Base-by-base conservation (phyloP, 2,113 vertebrate species). In the Parotia lawesii region DNA sequence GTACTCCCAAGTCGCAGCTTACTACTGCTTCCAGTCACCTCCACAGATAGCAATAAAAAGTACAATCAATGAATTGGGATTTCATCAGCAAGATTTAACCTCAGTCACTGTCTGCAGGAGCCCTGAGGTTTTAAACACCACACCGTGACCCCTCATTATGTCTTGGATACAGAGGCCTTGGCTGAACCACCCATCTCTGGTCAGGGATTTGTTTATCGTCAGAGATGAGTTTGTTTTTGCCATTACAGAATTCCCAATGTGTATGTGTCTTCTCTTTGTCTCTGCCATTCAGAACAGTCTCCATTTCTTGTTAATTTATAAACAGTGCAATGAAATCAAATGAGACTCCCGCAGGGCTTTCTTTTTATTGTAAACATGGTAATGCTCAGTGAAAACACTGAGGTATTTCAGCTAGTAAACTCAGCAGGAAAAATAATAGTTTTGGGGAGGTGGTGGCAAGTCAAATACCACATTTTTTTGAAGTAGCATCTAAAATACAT, bases 31-130 rank as follows among this genome's bases (percentile, higher is more conserved):
- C 54, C 71, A 78, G 57, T 66, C 64, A 24, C 76, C 89, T 92
- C 70, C 65, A 83, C 35, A 81, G 65, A 87, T 22, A 84, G 60
- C 58, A 72, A 57, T 75, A 79, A 87, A 82, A 94, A 76, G 53
- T 70, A 31, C 35, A 81, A 85, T 87, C 90, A 81, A 87, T 94
- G 78, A 88, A 86, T 21, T 87, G 82, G 58, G 73, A 90, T 92
- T 96, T 94, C 61, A 95, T 94, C 90, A 91, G 38, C 40, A 84
- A 47, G 62, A 45, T 61, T 91, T 92, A 91, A 92, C 90, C 42
- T 66, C 80, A 78, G 71, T 37, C 67, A 70, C 14, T 2, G 0
- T 61, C 51, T 64, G 56, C 21, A 77, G 76, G 27, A 69, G 54
- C 1, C 4, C 72, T 54, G 40, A 64, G 58, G 40, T 89, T 51